phyloP scores from a whole-genome alignment of 2,888 invertebrate genomes.

The Parnassius glacialis region DNA sequence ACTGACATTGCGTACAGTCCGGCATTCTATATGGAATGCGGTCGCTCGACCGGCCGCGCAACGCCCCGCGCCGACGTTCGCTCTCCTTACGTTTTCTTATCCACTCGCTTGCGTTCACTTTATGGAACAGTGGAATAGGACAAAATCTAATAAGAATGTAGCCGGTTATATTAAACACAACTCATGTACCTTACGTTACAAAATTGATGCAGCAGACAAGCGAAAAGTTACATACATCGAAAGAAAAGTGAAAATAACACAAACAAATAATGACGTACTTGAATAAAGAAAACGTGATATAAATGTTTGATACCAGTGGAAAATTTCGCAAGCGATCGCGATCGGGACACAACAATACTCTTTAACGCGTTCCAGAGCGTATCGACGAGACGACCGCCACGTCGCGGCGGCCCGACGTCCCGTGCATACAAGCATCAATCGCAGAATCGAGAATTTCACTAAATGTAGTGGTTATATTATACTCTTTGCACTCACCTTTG shows the following conservation, averaged over 20 bases:
- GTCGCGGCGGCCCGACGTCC: slow-evolving; percentile 60
- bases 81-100: slow-evolving; percentile 73
- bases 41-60: slow-evolving; percentile 67
- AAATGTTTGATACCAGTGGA: slow-evolving; percentile 4
- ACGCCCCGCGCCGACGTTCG: slow-evolving; percentile 49
- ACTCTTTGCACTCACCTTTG: slow-evolving; percentile 52
- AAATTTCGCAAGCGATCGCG: slow-evolving; percentile 36
- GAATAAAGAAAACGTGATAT: background rate
- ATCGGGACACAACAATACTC: slow-evolving; percentile 38
- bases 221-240: background rate
- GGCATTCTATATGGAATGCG: slow-evolving; percentile 79
- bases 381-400: slow-evolving; percentile 64
- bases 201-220: background rate
- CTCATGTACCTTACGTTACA: slow-evolving; percentile 7
- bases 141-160: slow-evolving; percentile 64
- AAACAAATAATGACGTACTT: background rate
- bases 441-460: slow-evolving; percentile 54
- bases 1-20: slow-evolving; percentile 79
- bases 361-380: slow-evolving; percentile 53
- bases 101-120: slow-evolving; percentile 69
- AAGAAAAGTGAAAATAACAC: background rate
- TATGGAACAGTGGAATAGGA: slow-evolving; percentile 71
- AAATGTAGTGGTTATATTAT: too few species aligned
- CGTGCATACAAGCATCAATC: slow-evolving; percentile 45
- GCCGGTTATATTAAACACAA: slow-evolving; percentile 27